phyloP scores from a whole-genome alignment of 2,797 vertebrate species.

The Xenentodon cancila region DNA sequence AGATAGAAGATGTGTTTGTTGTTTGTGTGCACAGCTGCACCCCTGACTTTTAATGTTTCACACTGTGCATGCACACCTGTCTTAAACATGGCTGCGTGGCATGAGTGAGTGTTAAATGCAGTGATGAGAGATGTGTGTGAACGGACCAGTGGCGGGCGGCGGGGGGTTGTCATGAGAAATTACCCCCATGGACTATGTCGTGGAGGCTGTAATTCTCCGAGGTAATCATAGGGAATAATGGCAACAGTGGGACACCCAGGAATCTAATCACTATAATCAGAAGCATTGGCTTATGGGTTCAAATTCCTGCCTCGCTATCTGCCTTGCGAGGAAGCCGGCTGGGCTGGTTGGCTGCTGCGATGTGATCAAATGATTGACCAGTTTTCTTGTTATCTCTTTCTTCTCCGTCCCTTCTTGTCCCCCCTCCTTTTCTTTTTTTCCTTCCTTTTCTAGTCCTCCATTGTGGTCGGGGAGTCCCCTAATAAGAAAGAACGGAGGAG shows the following conservation, averaged over 20 bases:
- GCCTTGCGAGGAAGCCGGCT: conserved; percentile 62
- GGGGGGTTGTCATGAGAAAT: conserved; percentile 77
- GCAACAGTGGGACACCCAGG: conserved; percentile 80
- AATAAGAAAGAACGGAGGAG: conserved; percentile 93
- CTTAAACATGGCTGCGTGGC: conserved; percentile 41
- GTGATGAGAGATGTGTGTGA: conserved; percentile 56
- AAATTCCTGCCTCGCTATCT: conserved; percentile 71
- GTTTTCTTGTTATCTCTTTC: conserved; percentile 21
- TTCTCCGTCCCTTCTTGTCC: conserved; percentile 22
- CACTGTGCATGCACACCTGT: conserved; percentile 7
- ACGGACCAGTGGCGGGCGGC: conserved; percentile 56
- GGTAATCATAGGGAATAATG: conserved; percentile 82
- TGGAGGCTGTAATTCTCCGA: conserved; percentile 80
- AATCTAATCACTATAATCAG: conserved; percentile 84
- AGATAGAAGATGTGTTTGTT: too few relatives aligned
- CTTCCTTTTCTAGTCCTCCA: conserved; percentile 87
- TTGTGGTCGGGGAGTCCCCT: conserved; percentile 96
- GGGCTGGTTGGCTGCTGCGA: conserved; percentile 78
- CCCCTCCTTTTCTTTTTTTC: conserved; percentile 5
- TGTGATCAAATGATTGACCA: conserved; percentile 73
- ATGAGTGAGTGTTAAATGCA: conserved; percentile 39
- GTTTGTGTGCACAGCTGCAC: neutral
- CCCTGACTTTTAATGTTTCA: conserved; percentile 29
- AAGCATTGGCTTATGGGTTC: conserved; percentile 83
- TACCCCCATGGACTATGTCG: conserved; percentile 71